Percentiles rank a stretch among this genome's conserved stretches.
Evolutionary conservation across 2,888 invertebrate species (phyloP).

Genomic region (Ichneumoninae sp.): DNA sequence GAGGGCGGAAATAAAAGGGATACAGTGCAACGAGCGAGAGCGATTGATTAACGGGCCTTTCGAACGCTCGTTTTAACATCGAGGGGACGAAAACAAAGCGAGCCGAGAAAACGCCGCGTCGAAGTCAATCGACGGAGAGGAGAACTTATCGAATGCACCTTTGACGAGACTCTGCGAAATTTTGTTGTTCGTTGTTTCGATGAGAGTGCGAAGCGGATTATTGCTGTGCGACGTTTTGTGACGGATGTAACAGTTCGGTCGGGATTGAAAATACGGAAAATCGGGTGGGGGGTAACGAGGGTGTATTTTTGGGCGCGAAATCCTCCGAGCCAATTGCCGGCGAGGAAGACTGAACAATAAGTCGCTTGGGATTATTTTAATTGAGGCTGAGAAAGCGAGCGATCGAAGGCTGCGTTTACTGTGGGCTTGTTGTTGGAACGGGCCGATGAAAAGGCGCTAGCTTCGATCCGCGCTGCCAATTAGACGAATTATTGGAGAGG

Average conservation of each 20-base stretch:
- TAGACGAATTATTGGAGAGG: neutral
- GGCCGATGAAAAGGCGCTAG: neutral
- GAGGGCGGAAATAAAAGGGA: conserved; percentile 17
- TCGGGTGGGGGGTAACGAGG: neutral
- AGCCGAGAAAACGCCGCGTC: conserved; percentile 13
- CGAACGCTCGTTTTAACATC: conserved; percentile 34
- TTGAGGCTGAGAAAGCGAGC: neutral
- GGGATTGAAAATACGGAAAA: neutral
- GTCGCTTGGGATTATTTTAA: neutral
- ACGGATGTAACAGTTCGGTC: neutral
- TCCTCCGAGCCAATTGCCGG: neutral
- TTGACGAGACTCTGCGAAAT: neutral
- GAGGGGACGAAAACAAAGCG: conserved; percentile 12
- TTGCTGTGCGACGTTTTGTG: neutral
- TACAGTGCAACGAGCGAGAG: conserved; percentile 11
- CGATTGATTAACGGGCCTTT: conserved; percentile 52
- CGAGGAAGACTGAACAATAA: neutral
- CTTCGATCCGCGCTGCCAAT: neutral
- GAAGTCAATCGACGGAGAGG: conserved; percentile 44
- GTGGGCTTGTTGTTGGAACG: neutral
- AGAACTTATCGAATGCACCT: neutral
- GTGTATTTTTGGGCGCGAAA: neutral
- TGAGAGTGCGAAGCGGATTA: neutral
- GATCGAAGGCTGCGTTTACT: neutral
- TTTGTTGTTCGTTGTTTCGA: neutral